Conservation (phyloP, 2,888 invertebrate genomes). For the Priocnemis perturbator region DNA sequence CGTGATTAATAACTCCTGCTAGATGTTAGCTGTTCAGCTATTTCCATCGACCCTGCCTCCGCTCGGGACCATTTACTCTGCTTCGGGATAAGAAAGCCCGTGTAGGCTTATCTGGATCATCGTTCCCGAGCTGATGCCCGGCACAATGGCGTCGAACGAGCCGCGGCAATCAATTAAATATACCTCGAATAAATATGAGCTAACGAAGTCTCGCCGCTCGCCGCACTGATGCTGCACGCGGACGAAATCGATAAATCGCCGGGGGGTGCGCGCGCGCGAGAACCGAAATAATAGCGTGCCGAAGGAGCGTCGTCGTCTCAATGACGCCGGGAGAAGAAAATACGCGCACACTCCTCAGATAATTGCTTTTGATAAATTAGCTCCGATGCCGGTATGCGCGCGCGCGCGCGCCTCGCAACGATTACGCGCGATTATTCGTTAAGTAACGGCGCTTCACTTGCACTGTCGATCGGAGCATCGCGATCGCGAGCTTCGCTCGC, state of each 20-base stretch:
- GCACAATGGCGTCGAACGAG: slow-evolving; percentile 37
- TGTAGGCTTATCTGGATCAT: slow-evolving; percentile 33
- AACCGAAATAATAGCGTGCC: slow-evolving; percentile 2
- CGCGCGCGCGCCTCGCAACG: neutral
- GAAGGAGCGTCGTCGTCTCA: neutral
- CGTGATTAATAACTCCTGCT: slow-evolving; percentile 45
- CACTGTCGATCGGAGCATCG: too few species aligned
- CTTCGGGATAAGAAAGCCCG: slow-evolving; percentile 24
- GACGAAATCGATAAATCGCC: slow-evolving; percentile 4
- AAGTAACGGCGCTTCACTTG: too few species aligned
- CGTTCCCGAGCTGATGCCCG: slow-evolving; percentile 22
- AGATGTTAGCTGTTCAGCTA: slow-evolving; percentile 29
- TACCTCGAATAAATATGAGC: slow-evolving; percentile 41
- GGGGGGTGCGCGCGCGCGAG: slow-evolving; percentile 1
- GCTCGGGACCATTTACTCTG: slow-evolving; percentile 24
- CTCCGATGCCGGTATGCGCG: neutral
- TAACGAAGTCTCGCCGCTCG: slow-evolving; percentile 28
- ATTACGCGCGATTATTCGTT: neutral
- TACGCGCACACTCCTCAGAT: neutral
- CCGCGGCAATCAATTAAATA: slow-evolving; percentile 42
- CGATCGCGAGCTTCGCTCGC: too few species aligned
- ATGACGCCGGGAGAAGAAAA: neutral
- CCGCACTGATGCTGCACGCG: slow-evolving; percentile 13
- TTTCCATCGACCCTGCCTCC: slow-evolving; percentile 32
- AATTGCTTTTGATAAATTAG: slow-evolving; percentile 7